phyloP scores from a whole-genome alignment of 1,140 invertebrate species.

The Anastrepha obliqua region DNA sequence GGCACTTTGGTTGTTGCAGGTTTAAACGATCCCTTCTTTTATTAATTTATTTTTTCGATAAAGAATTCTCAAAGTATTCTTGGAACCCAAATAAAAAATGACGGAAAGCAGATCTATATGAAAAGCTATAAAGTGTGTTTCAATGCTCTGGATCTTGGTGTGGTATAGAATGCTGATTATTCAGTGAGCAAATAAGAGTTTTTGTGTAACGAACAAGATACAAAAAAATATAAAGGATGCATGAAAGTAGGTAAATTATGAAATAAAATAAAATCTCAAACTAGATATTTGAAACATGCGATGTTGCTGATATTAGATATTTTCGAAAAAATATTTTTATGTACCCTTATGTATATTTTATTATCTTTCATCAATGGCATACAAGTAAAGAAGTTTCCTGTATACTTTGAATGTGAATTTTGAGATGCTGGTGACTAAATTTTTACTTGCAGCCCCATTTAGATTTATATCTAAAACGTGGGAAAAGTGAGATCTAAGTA shows the following conservation, averaged over 20 bases:
- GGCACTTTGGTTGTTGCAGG: slow-evolving; percentile 73
- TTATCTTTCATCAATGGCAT: too few species aligned
- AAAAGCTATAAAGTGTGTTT: slow-evolving; percentile 15
- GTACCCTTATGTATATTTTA: too few species aligned
- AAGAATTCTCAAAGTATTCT: slow-evolving; percentile 20
- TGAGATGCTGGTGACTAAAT: too few species aligned
- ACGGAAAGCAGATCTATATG: slow-evolving; percentile 4
- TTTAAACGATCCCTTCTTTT: slow-evolving; percentile 54
- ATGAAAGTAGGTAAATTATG: neutral
- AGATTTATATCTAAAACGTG: too few species aligned
- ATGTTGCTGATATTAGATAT: neutral
- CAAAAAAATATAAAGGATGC: slow-evolving; percentile 1
- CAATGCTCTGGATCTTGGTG: neutral
- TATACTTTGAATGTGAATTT: too few species aligned
- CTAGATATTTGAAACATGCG: neutral
- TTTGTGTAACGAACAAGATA: too few species aligned
- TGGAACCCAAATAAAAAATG: neutral
- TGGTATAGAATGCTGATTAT: neutral
- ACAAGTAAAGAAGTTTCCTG: too few species aligned
- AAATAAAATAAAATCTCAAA: neutral
- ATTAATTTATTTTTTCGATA: slow-evolving; percentile 27
- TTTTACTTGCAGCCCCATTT: too few species aligned
- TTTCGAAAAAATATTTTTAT: too few species aligned
- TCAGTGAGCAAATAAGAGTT: too few species aligned
- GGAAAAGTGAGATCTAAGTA: too few species aligned